These are phyloP conservation scores for Trichogramma evanescens DNA, from an alignment of 2,888 invertebrate genomes.

Conservation along the genomic window DNA sequence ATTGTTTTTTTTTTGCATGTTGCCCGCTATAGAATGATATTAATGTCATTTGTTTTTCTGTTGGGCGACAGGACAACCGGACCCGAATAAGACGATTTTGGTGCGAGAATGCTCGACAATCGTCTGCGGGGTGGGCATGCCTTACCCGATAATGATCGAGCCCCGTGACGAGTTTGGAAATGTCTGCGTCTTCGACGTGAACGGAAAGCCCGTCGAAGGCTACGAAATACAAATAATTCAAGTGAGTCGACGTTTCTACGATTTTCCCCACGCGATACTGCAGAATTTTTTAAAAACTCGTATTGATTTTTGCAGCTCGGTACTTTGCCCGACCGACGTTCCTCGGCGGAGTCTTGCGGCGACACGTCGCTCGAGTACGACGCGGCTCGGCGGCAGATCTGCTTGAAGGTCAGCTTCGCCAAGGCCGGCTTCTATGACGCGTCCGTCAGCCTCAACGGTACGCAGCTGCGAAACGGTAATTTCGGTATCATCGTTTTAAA, in stretches of 20 bases:
- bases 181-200: slow-evolving; percentile 60
- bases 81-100: slow-evolving; percentile 76
- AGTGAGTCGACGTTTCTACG: no score
- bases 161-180: slow-evolving; percentile 90
- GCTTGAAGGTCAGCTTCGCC: slow-evolving; percentile 69
- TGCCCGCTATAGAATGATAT: not conserved
- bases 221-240: slow-evolving; percentile 46
- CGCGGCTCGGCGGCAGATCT: slow-evolving; percentile 69
- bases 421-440: slow-evolving; percentile 78
- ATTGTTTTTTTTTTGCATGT: not conserved
- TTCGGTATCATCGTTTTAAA: slow-evolving; percentile 88
- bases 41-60: not conserved
- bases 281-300: no score
- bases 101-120: slow-evolving; percentile 77
- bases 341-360: no score
- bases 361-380: slow-evolving; percentile 59
- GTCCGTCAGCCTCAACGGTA: slow-evolving; percentile 66
- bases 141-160: slow-evolving; percentile 74
- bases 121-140: slow-evolving; percentile 70
- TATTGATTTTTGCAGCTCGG: slow-evolving; percentile 30
- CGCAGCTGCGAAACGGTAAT: slow-evolving; percentile 77
- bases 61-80: slow-evolving; percentile 62
- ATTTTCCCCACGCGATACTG: no score
- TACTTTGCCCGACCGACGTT: not conserved
- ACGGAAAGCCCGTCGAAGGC: slow-evolving; percentile 57